A percentile compares a stretch with the other conserved stretches of the same genome.
These are phyloP conservation scores for Neomonachus schauinslandi DNA, from an alignment of 2,113 vertebrate genomes.

Conservation along the genomic window DNA sequence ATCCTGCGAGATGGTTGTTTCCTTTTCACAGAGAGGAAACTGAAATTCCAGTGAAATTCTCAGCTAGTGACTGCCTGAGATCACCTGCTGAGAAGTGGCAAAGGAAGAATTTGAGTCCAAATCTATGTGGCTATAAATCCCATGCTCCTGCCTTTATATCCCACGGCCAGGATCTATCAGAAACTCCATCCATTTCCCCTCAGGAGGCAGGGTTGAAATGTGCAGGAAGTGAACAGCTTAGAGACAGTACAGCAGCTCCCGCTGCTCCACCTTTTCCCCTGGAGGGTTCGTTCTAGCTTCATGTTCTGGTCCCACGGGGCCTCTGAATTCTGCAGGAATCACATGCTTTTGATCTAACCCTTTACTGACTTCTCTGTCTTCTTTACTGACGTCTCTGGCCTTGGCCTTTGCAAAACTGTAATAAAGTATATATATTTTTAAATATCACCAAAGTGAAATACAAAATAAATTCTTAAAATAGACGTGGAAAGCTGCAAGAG, in stretches of 20 bases:
- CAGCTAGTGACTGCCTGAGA: neutral
- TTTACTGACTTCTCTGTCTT: neutral
- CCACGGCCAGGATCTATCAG: neutral
- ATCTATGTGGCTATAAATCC: neutral
- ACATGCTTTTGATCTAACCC: neutral
- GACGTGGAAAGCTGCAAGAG: neutral
- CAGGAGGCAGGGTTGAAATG: neutral
- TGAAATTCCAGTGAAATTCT: neutral
- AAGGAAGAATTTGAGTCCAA: neutral
- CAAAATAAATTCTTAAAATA: slow-evolving; percentile 26
- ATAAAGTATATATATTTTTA: neutral
- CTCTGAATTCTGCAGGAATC: neutral
- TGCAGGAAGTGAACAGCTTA: accelerated
- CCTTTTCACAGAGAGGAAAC: neutral
- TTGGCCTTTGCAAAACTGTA: neutral
- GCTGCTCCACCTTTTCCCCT: accelerated
- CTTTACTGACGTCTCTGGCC: neutral
- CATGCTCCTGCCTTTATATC: neutral
- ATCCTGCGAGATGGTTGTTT: neutral
- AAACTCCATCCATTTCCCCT: neutral
- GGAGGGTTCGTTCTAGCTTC: neutral
- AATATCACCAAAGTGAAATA: neutral
- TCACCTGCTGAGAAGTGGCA: neutral
- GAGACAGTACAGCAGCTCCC: neutral
- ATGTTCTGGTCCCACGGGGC: neutral